Evolutionary conservation across 1,140 invertebrate genomes (phyloP).

Genomic region (Drosophila mauritiana): DNA sequence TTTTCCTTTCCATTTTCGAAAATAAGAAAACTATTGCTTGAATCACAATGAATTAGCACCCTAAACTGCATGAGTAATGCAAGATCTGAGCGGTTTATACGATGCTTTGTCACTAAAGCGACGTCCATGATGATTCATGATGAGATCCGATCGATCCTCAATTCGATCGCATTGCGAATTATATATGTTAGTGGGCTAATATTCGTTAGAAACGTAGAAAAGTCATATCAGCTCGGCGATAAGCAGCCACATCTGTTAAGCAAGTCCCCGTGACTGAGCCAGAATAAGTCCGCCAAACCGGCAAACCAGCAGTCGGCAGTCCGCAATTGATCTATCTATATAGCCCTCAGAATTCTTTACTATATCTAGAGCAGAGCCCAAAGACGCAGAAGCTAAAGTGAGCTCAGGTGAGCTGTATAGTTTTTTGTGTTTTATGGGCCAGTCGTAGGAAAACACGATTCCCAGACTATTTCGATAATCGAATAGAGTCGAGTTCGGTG

Average conservation of each 20-base stretch:
- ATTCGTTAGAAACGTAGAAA: not conserved
- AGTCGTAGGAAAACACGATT: slow-evolving; percentile 24
- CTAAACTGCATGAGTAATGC: not conserved
- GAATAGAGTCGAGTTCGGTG: slow-evolving; percentile 1
- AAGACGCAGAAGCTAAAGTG: slow-evolving; percentile 25
- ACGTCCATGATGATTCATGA: slow-evolving; percentile 29
- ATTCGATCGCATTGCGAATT: slow-evolving; percentile 8
- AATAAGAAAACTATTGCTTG: too few relatives aligned
- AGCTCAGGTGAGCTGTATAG: slow-evolving; percentile 10
- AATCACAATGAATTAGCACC: not conserved
- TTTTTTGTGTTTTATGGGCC: slow-evolving; percentile 18
- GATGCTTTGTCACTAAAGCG: slow-evolving; percentile 16
- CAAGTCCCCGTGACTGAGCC: slow-evolving; percentile 38
- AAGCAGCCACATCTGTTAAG: slow-evolving; percentile 52
- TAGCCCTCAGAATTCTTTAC: slow-evolving; percentile 38
- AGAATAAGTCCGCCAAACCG: slow-evolving; percentile 7
- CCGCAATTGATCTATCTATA: slow-evolving; percentile 55
- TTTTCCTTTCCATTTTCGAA: too few relatives aligned
- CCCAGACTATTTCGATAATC: slow-evolving; percentile 27
- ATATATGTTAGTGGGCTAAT: slow-evolving; percentile 13
- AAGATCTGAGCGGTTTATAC: not conserved
- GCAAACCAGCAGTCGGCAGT: slow-evolving; percentile 15
- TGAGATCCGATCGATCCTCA: slow-evolving; percentile 7
- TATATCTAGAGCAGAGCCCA: slow-evolving; percentile 34
- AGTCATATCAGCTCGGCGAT: slow-evolving; percentile 40